A percentile compares a stretch with the other conserved stretches of the same genome.
Evolutionary conservation across 2,113 vertebrate genomes (phyloP).

Genomic region (Platycercus adscitus): DNA sequence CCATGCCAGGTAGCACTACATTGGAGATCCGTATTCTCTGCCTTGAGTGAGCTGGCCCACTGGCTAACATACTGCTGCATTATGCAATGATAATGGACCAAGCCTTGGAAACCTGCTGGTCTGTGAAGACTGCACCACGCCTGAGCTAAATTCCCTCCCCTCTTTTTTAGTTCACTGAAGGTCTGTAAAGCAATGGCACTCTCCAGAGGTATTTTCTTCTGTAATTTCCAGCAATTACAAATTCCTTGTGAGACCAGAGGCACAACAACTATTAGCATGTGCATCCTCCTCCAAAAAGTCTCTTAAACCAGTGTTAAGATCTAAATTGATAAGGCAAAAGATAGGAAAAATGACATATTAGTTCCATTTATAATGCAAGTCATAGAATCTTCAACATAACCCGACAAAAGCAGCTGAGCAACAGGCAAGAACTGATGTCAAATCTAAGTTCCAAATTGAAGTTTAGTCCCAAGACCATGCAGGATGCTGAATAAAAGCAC

Average conservation of each 20-base stretch:
- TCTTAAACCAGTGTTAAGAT: neutral
- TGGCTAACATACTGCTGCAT: neutral
- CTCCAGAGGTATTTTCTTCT: neutral
- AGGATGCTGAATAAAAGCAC: neutral
- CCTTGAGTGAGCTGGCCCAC: neutral
- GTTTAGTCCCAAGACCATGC: neutral
- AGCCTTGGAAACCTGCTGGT: neutral
- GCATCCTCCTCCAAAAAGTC: neutral
- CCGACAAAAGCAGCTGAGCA: neutral
- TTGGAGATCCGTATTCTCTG: neutral
- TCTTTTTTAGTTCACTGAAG: neutral
- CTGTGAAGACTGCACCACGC: neutral
- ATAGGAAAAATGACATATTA: neutral
- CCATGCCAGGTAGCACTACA: neutral
- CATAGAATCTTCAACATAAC: neutral
- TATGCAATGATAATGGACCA: neutral
- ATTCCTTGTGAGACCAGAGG: neutral
- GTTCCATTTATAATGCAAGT: neutral
- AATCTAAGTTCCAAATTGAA: neutral
- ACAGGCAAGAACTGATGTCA: neutral
- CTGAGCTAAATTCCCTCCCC: neutral
- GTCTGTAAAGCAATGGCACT: neutral
- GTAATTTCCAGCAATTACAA: neutral
- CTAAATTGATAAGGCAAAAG: neutral
- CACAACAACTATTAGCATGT: neutral